phyloP scores from a whole-genome alignment of 2,888 invertebrate genomes.

The Copidosoma aretas region DNA sequence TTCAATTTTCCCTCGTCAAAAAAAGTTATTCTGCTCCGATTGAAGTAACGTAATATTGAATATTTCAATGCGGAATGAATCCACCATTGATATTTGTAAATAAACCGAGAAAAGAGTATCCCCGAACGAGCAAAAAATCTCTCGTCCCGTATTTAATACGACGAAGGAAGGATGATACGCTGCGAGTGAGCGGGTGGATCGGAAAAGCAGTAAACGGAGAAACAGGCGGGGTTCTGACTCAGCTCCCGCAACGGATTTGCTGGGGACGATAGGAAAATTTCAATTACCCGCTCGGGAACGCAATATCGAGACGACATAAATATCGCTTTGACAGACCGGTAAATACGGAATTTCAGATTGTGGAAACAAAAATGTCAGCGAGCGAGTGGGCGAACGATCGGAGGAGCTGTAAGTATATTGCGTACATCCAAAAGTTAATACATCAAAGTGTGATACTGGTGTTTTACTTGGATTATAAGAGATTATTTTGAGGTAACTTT shows the following conservation, averaged over 20 bases:
- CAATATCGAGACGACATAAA: constrained; percentile 59
- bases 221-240: constrained; percentile 44
- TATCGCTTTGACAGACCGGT: constrained; percentile 58
- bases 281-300: constrained; percentile 60
- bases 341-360: constrained; percentile 43
- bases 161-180: too few species aligned
- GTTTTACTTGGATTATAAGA: too few species aligned
- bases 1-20: not conserved
- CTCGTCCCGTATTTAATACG: too few species aligned
- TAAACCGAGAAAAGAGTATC: constrained; percentile 17
- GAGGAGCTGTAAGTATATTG: too few species aligned
- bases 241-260: constrained; percentile 45
- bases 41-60: constrained; percentile 9
- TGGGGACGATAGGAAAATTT: constrained; percentile 53
- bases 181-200: not conserved
- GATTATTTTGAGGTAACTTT: too few species aligned
- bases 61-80: constrained; percentile 24
- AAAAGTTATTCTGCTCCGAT: not conserved
- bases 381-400: not conserved
- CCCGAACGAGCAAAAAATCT: constrained; percentile 11
- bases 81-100: constrained; percentile 19
- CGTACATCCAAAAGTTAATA: too few species aligned
- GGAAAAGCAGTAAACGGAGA: constrained; percentile 31
- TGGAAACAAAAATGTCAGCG: constrained; percentile 52
- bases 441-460: too few species aligned